Evolutionary conservation across 2,797 vertebrate species (phyloP).

Genomic region (Neostethus bicornis): DNA sequence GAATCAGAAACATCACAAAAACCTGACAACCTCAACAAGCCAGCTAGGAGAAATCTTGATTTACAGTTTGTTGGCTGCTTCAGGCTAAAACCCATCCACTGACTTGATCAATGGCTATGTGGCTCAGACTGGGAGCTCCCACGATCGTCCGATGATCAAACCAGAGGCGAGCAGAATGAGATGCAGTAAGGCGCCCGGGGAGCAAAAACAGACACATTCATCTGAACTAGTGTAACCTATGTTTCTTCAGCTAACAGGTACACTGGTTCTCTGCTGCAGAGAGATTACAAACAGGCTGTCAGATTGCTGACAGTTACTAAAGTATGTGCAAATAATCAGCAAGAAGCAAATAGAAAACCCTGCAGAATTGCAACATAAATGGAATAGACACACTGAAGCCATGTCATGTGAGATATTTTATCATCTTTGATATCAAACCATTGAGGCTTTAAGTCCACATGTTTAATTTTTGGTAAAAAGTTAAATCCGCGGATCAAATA

Average conservation of each 20-base stretch:
- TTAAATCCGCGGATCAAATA: no score
- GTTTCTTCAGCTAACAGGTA: not conserved
- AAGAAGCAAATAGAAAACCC: not conserved
- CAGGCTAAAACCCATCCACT: constrained; percentile 1
- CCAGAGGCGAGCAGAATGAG: constrained; percentile 11
- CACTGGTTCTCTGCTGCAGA: not conserved
- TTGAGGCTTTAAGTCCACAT: not conserved
- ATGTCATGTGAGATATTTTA: no score
- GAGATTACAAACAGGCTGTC: not conserved
- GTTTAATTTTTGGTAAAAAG: no score
- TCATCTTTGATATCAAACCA: no score
- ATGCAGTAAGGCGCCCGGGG: not conserved
- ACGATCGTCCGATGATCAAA: constrained; percentile 13
- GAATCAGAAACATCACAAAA: constrained; percentile 29
- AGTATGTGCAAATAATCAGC: not conserved
- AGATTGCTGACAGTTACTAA: not conserved
- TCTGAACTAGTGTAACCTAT: not conserved
- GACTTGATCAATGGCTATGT: constrained; percentile 2
- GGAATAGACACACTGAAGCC: not conserved
- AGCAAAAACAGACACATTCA: not conserved
- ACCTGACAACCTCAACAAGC: constrained; percentile 33
- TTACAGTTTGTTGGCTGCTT: constrained; percentile 20
- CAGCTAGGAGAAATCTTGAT: constrained; percentile 13
- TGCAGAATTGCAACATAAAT: not conserved
- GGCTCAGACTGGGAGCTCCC: constrained; percentile 10